Evolutionary conservation across 2,888 invertebrate genomes (phyloP), one percentile per base, ranked within the genome.

Genomic region (Drosophila neonasuta): DNA sequence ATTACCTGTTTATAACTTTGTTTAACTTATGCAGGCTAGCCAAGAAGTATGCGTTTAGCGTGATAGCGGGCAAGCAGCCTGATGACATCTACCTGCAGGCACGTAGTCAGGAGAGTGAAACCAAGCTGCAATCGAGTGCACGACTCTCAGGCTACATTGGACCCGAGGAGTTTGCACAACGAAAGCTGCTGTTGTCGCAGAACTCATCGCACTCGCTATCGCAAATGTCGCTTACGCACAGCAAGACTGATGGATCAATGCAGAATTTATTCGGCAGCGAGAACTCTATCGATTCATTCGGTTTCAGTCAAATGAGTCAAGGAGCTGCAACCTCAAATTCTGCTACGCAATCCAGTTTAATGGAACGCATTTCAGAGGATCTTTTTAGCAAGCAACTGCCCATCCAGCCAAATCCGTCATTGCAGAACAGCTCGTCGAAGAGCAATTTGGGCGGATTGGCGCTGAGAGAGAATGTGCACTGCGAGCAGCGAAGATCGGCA

Each of bases 41-140:
- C 1, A 93, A 93, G 36, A 93, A 92, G 70, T 93, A 94, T 88
- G 94, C 93, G 1, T 94, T 92, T 79, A 92, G 92, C 0, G 94
- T 95, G 11, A 93, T 94, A 64, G 92, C 93, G 84, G 94, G 94
- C 0, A 93, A 93, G 74, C 91, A 93, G 0, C 92, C 93, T 2
- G 94, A 95, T 42, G 94, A 95, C 51, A 93, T 95, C 57, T 91
- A 91, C 65, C 52, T 89, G 24, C 78, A 87, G 11, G 90, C 90
- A 2, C 87, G 89, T 54, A 73, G 74, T 3, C 88, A 86, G 41
- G 81, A 90, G 45, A 82, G 86, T 24, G 89, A 88, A 20, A 76
- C 76, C 6, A 89, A 84, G 61, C 80, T 79, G 0, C 71, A 81
- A 54, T 85, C 86, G 0, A 74, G 61, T n/a, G 76, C 78, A 17